Evolutionary conservation across 1,140 invertebrate genomes (phyloP).

Genomic region (Anastatus disparis): DNA sequence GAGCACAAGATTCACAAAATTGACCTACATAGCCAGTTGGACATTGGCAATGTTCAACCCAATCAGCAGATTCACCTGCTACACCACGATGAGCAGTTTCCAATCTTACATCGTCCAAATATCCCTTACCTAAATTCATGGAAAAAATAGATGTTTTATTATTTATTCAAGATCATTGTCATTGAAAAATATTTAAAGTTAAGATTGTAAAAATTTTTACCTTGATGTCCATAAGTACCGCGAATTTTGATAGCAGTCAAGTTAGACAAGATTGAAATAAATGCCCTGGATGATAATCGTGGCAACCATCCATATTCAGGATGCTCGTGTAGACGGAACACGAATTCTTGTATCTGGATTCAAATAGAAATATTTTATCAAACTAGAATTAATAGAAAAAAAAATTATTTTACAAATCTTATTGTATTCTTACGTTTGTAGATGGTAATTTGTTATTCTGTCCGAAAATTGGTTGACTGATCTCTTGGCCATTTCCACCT

Average conservation of each 20-base stretch:
- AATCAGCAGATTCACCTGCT: conserved; percentile 83
- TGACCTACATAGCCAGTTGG: conserved; percentile 92
- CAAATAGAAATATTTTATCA: neutral
- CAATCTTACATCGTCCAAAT: conserved; percentile 87
- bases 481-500: conserved; percentile 79
- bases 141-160: neutral
- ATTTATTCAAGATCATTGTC: no score
- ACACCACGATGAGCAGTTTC: conserved; percentile 86
- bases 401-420: no score
- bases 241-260: conserved; percentile 94
- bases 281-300: conserved; percentile 82
- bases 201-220: no score
- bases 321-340: conserved; percentile 90
- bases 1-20: conserved; percentile 96
- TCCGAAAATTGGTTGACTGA: conserved; percentile 91
- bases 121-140: conserved; percentile 79
- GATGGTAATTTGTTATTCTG: conserved; percentile 87
- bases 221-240: conserved; percentile 85
- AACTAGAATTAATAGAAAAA: neutral
- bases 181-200: no score
- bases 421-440: conserved; percentile 67
- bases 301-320: conserved; percentile 93
- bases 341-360: conserved; percentile 77
- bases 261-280: conserved; percentile 92
- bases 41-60: conserved; percentile 96